These are phyloP conservation scores for Sweltsa coloradensis DNA, from an alignment of 1,140 invertebrate species.

Conservation along the genomic window DNA sequence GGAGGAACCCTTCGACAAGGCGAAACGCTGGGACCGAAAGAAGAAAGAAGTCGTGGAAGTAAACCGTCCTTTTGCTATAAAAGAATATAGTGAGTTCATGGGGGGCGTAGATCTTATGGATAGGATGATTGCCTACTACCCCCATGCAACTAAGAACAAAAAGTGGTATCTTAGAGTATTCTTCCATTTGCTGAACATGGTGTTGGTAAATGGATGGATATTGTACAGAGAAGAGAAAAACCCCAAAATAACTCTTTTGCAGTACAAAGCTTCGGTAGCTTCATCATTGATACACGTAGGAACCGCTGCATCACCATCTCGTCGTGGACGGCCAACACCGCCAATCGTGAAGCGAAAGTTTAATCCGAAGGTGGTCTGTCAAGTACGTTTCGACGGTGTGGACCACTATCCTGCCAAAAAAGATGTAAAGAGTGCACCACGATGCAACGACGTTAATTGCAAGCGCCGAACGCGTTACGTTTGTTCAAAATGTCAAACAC, in stretches of 20 bases:
- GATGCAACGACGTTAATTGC: neutral
- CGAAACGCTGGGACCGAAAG: constrained; percentile 15
- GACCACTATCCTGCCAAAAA: constrained; percentile 1
- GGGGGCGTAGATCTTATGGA: constrained; percentile 21
- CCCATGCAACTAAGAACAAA: constrained; percentile 13
- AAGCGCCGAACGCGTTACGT: constrained; percentile 5
- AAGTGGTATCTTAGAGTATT: constrained; percentile 19
- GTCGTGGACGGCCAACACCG: constrained; percentile 4
- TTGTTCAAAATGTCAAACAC: neutral
- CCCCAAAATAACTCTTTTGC: constrained; percentile 9
- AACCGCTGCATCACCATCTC: constrained; percentile 1
- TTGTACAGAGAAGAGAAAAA: constrained; percentile 12
- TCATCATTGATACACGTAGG: constrained; percentile 1
- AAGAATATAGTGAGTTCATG: constrained; percentile 10
- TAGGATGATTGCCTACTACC: constrained; percentile 17
- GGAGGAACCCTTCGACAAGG: constrained; percentile 12
- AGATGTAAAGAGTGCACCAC: neutral
- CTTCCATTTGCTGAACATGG: constrained; percentile 20
- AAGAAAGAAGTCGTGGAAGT: constrained; percentile 17
- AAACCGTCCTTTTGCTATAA: constrained; percentile 14
- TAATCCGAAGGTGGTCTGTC: neutral
- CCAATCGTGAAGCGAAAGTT: too few relatives aligned
- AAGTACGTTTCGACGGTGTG: neutral
- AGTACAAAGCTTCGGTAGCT: constrained; percentile 11
- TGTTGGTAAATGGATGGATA: constrained; percentile 19